Evolutionary conservation across 1,140 invertebrate genomes (phyloP), one percentile per base, ranked within the genome.

Genomic region (Cyphomyrmex costatus): DNA sequence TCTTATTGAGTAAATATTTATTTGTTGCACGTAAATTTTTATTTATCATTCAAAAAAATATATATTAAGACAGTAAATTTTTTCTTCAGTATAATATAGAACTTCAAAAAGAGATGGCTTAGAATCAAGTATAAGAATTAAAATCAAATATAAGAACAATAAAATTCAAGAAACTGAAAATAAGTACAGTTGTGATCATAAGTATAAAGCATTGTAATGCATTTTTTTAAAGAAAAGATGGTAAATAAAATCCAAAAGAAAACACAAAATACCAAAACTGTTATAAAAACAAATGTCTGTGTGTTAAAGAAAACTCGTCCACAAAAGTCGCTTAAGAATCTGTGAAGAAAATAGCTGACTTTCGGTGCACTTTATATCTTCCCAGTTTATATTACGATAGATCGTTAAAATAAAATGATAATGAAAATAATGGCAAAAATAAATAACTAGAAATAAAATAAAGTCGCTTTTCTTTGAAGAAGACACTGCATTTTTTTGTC

Each of bases 371-470:
- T 42, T 24, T 46, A n/a, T 5, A 14, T 21, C 27, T 2, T 56
- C 6, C n/a, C 51, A 30, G 8, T 73, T 49, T 73, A 19, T 36
- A 58, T 24, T 24, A 53, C 8, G 30, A 24, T 2, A 21, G 21
- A 56, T 27, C 30, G 3, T 42, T 27, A 60, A 60, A 33, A 73
- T 49, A 30, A 14, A 16, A 71, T 19, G 21, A 60, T 30, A 46
- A 60, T 73, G 49, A 82, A 60, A 73, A 30, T 60, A 30, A 71
- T 16, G 14, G 7, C 3, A 27, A 71, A 71, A 58, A 70, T 70
- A 70, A 79, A 79, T 46, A 19, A 46, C 10, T 27, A 19, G 30
- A 68, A 79, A 51, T 56, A 71, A n/a, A 74, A 73, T 46, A 16
- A 56, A 60, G 49, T 74, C 24, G 53, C 36, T 33, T 60, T 56